These are phyloP conservation scores for Stictocephala bisonia DNA, from an alignment of 2,888 invertebrate species.

Conservation along the genomic window DNA sequence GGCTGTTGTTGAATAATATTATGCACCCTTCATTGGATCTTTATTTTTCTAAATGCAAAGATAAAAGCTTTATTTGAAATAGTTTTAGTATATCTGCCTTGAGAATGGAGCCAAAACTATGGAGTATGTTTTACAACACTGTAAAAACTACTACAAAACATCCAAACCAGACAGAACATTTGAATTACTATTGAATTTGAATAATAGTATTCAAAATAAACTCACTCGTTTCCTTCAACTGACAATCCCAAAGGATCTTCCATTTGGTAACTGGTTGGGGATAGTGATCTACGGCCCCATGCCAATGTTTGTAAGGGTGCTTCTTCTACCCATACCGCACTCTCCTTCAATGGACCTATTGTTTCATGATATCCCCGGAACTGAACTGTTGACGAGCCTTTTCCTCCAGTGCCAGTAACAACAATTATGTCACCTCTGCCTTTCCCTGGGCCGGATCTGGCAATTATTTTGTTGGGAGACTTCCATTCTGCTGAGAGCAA, in stretches of 20 bases:
- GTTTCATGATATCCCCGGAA: constrained; percentile 83
- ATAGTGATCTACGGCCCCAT: constrained; percentile 87
- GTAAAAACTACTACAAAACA: too few species aligned
- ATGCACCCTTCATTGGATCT: too few species aligned
- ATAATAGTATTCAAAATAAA: constrained; percentile 26
- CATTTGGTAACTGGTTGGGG: constrained; percentile 86
- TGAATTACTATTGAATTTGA: too few species aligned
- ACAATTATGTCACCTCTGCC: constrained; percentile 93
- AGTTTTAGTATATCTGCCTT: too few species aligned
- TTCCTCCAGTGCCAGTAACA: constrained; percentile 86
- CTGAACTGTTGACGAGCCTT: constrained; percentile 89
- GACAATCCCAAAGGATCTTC: constrained; percentile 95
- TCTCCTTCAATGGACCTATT: constrained; percentile 95
- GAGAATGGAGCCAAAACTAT: too few species aligned
- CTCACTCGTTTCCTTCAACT: constrained; percentile 87
- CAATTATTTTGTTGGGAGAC: constrained; percentile 95
- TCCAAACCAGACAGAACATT: too few species aligned
- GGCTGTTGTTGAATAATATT: too few species aligned
- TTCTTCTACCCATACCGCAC: constrained; percentile 99
- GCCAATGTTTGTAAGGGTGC: constrained; percentile 83
- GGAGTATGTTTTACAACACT: too few species aligned
- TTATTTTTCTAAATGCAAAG: too few species aligned
- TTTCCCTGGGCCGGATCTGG: constrained; percentile 92
- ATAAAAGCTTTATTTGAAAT: too few species aligned
- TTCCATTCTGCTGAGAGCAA: constrained; percentile 97